phyloP scores from a whole-genome alignment of 2,888 invertebrate genomes.

The Phengaris alcon region DNA sequence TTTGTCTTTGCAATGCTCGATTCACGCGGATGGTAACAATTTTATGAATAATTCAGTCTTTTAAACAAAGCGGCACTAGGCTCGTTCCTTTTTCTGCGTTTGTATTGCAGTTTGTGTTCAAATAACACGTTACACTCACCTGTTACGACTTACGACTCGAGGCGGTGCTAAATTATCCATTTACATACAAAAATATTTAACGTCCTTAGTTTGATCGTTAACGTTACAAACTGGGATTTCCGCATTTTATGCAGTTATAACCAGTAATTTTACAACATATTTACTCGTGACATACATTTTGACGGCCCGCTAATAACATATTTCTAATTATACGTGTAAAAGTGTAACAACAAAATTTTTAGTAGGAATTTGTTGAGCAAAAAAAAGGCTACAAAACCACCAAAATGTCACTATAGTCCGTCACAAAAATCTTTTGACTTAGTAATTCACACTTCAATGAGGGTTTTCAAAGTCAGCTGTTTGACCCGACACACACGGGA shows the following conservation, averaged over 20 bases:
- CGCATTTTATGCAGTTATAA: constrained; percentile 11
- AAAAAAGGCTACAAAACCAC: constrained; percentile 5
- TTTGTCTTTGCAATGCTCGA: background rate
- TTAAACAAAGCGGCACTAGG: constrained; percentile 14
- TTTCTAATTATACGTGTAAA: background rate
- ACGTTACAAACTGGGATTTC: constrained; percentile 3
- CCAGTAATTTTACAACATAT: background rate
- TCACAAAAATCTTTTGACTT: background rate
- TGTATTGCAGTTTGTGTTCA: background rate
- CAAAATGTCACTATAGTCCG: constrained; percentile 12
- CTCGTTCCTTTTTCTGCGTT: constrained; percentile 7
- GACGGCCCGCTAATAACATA: background rate
- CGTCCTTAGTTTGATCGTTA: constrained; percentile 11
- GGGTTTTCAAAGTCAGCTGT: background rate
- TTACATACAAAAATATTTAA: constrained; percentile 12
- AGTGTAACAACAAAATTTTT: background rate
- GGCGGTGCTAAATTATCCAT: background rate
- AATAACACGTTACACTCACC: background rate
- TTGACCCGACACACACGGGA: too few relatives aligned
- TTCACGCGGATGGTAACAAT: constrained; percentile 9
- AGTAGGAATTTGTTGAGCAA: constrained; percentile 13
- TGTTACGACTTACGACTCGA: too few relatives aligned
- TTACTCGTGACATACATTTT: background rate
- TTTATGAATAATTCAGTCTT: constrained; percentile 10
- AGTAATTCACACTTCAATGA: constrained; percentile 5